phyloP scores from a whole-genome alignment of 2,888 invertebrate species.

The Rhagonycha fulva region DNA sequence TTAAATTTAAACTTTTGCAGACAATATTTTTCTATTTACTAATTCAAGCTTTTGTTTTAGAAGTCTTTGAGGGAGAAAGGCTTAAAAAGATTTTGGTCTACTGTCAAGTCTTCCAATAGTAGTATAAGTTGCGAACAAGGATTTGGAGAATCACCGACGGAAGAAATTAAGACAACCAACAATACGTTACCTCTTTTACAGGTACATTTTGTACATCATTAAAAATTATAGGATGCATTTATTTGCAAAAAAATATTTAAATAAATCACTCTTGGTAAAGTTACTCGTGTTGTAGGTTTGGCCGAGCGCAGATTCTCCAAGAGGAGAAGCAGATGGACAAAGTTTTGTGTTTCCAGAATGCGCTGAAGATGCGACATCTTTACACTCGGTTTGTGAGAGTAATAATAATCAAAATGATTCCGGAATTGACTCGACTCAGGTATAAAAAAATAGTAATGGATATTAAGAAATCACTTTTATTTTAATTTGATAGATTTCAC shows the following conservation, averaged over 20 bases:
- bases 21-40: neutral
- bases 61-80: conserved; percentile 57
- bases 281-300: conserved; percentile 59
- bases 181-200: conserved; percentile 61
- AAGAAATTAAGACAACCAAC: conserved; percentile 51
- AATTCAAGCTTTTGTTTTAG: conserved; percentile 51
- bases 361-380: conserved; percentile 51
- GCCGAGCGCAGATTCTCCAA: conserved; percentile 73
- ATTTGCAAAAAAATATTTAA: neutral
- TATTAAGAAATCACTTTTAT: neutral
- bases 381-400: conserved; percentile 55
- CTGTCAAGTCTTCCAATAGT: conserved; percentile 54
- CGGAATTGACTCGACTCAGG: conserved; percentile 75
- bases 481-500: conserved; percentile 57
- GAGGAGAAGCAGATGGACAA: conserved; percentile 69
- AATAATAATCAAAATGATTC: conserved; percentile 63
- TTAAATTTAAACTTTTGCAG: neutral
- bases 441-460: conserved; percentile 42
- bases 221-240: neutral
- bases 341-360: conserved; percentile 68
- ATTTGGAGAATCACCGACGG: conserved; percentile 42
- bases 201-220: conserved; percentile 42
- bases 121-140: conserved; percentile 50
- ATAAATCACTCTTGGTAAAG: conserved; percentile 2
- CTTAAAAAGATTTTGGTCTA: conserved; percentile 55